These are phyloP conservation scores for Chalcis sispes DNA, from an alignment of 2,888 invertebrate species.

Conservation along the genomic window DNA sequence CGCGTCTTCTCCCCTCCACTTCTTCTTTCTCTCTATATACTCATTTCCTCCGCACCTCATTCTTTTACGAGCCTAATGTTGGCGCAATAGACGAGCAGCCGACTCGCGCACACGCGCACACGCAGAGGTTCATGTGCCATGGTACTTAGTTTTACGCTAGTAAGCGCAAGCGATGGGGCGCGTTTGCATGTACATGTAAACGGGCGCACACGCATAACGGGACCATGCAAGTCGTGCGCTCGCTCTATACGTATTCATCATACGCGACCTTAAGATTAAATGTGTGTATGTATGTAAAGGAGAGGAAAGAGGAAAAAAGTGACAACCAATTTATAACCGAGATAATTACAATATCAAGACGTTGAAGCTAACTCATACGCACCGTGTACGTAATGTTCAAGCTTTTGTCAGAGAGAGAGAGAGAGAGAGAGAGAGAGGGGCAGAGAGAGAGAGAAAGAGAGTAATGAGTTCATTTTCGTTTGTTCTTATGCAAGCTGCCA, in stretches of 20 bases:
- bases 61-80: constrained; percentile 45
- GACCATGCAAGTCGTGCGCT: background rate
- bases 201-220: constrained; percentile 24
- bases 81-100: too few species aligned
- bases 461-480: constrained; percentile 23
- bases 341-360: constrained; percentile 74
- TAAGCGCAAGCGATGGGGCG: constrained; percentile 10
- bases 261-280: constrained; percentile 69
- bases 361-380: too few species aligned
- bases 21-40: too few species aligned
- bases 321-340: constrained; percentile 73
- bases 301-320: constrained; percentile 65
- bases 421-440: too few species aligned
- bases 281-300: background rate
- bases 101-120: too few species aligned
- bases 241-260: constrained; percentile 71
- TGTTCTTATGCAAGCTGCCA: background rate
- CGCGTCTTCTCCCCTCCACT: background rate
- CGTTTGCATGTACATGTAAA: background rate
- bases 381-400: too few species aligned
- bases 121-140: too few species aligned
- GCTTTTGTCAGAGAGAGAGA: too few species aligned
- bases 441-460: too few species aligned
- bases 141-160: too few species aligned
- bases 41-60: constrained; percentile 45